phyloP scores from a whole-genome alignment of 2,888 invertebrate species.

The Globia sparganii region DNA sequence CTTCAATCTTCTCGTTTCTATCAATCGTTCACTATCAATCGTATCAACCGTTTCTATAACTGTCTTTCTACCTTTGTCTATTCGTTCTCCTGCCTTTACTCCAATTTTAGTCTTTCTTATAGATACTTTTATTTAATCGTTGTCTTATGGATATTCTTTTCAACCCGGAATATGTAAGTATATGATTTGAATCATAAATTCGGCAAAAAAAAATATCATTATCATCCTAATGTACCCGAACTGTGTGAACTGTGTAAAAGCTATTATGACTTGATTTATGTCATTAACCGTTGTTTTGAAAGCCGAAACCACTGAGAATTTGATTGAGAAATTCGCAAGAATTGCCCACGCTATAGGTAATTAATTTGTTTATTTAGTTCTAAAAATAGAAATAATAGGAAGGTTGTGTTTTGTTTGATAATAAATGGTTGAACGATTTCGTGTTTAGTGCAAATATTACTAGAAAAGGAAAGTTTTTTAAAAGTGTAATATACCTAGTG shows the following conservation, averaged over 20 bases:
- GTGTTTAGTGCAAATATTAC: background rate
- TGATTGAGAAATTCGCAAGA: conserved; percentile 25
- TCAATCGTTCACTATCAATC: no score
- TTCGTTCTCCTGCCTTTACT: no score
- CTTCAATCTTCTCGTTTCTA: no score
- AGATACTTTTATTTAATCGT: background rate
- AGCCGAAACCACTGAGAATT: background rate
- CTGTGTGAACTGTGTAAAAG: conserved; percentile 41
- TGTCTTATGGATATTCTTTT: background rate
- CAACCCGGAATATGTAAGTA: background rate
- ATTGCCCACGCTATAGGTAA: background rate
- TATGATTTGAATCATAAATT: background rate
- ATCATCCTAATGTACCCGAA: background rate
- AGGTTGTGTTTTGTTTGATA: background rate
- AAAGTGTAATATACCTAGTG: background rate
- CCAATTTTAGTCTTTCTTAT: background rate
- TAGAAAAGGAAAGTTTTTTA: background rate
- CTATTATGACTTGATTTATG: conserved; percentile 37
- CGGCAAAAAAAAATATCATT: background rate
- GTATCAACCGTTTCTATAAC: no score
- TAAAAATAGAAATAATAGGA: conserved; percentile 10
- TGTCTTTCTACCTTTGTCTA: no score
- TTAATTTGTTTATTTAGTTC: conserved; percentile 29
- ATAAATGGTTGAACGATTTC: conserved; percentile 1
- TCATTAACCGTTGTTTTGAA: conserved; percentile 34